phyloP scores from a whole-genome alignment of 2,113 vertebrate genomes.

The Campylorhamphus procurvoides region DNA sequence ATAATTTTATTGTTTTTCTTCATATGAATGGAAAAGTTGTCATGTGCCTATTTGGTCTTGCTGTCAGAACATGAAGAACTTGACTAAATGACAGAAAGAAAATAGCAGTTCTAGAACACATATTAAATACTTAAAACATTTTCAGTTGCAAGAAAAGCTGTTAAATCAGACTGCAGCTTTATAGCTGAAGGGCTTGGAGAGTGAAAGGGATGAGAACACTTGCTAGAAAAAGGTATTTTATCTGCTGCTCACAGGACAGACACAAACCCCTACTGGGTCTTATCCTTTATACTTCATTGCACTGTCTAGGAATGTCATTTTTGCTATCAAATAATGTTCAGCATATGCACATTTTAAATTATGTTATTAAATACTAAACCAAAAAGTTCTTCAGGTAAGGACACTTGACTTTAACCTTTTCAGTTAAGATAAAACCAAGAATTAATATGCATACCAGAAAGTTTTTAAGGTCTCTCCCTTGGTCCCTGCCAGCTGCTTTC shows the following conservation, averaged over 20 bases:
- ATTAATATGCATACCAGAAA: background rate
- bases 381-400: background rate
- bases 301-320: background rate
- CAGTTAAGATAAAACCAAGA: background rate
- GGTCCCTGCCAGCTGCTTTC: background rate
- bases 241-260: constrained; percentile 7
- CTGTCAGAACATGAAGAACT: constrained; percentile 8
- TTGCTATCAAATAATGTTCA: constrained; percentile 18
- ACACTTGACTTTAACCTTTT: background rate
- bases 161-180: constrained; percentile 15
- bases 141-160: constrained; percentile 28
- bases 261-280: background rate
- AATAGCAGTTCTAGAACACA: background rate
- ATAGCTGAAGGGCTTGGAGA: background rate
- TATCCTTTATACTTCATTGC: constrained; percentile 8
- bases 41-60: background rate
- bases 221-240: constrained; percentile 26
- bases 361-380: background rate
- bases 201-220: constrained; percentile 1
- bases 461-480: background rate
- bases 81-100: constrained; percentile 47
- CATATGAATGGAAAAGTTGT: background rate
- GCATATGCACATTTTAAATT: background rate
- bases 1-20: background rate
- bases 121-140: constrained; percentile 36